Percentiles rank a stretch among this genome's conserved stretches.
Evolutionary conservation across 1,140 invertebrate genomes (phyloP).

Genomic region (Drosophila lowei): DNA sequence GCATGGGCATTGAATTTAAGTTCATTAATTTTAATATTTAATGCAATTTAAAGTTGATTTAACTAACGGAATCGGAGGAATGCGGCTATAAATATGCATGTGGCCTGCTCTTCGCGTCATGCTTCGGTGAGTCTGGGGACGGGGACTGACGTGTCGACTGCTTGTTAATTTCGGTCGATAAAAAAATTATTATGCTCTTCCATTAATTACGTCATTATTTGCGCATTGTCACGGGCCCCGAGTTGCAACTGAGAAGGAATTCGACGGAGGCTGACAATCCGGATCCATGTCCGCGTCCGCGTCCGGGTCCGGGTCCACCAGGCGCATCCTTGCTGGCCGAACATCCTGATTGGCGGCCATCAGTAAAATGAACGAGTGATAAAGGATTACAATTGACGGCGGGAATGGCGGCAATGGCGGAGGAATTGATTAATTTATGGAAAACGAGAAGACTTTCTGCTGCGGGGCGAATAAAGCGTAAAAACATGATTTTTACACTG

Average conservation of each 20-base stretch:
- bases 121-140: conserved; percentile 8
- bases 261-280: background rate
- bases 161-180: conserved; percentile 63
- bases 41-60: conserved; percentile 56
- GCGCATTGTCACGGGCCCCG: conserved; percentile 54
- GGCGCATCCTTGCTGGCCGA: conserved; percentile 26
- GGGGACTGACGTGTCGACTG: conserved; percentile 46
- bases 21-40: conserved; percentile 66
- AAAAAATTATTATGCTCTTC: conserved; percentile 57
- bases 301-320: conserved; percentile 10
- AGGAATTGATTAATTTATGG: conserved; percentile 77
- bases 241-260: background rate
- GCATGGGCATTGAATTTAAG: conserved; percentile 25
- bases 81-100: conserved; percentile 18
- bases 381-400: conserved; percentile 64
- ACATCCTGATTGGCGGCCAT: conserved; percentile 48
- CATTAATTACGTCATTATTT: conserved; percentile 78
- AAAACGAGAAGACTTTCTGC: conserved; percentile 60
- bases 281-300: too few species aligned
- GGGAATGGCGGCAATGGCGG: conserved; percentile 17
- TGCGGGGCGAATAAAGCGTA: conserved; percentile 4
- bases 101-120: conserved; percentile 1
- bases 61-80: conserved; percentile 34
- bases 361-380: conserved; percentile 68
- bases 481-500: conserved; percentile 42